Evolutionary conservation across 2,888 invertebrate genomes (phyloP).

Genomic region (Microctonus brassicae): DNA sequence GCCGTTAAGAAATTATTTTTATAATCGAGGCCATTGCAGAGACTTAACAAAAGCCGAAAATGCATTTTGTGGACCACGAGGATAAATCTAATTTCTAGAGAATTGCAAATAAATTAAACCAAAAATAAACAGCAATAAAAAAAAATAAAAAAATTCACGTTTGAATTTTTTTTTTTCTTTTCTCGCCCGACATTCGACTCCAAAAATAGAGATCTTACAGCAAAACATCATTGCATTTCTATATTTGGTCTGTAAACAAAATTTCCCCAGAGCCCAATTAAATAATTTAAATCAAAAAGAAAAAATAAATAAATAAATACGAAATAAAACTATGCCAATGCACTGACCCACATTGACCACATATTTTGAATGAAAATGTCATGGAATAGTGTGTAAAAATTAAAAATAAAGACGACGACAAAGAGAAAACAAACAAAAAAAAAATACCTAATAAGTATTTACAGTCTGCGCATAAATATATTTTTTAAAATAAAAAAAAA

Average conservation of each 20-base stretch:
- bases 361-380: not conserved
- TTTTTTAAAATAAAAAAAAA: not conserved
- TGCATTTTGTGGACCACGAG: no score
- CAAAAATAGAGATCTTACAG: not conserved
- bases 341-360: conserved; percentile 5
- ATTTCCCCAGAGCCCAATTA: not conserved
- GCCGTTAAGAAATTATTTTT: conserved; percentile 46
- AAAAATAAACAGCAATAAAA: not conserved
- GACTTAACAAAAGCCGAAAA: not conserved
- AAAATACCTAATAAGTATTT: not conserved
- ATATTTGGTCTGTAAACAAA: not conserved
- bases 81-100: not conserved
- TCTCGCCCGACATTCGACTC: not conserved
- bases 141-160: not conserved
- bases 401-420: not conserved
- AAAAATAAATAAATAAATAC: not conserved
- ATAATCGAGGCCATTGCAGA: conserved; percentile 47
- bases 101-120: not conserved
- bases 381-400: not conserved
- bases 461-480: not conserved
- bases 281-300: not conserved
- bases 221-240: not conserved
- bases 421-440: not conserved
- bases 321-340: not conserved
- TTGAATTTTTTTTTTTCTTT: not conserved